Base-by-base conservation (phyloP, 2,888 invertebrate species). In the Drosophila lacicola region DNA sequence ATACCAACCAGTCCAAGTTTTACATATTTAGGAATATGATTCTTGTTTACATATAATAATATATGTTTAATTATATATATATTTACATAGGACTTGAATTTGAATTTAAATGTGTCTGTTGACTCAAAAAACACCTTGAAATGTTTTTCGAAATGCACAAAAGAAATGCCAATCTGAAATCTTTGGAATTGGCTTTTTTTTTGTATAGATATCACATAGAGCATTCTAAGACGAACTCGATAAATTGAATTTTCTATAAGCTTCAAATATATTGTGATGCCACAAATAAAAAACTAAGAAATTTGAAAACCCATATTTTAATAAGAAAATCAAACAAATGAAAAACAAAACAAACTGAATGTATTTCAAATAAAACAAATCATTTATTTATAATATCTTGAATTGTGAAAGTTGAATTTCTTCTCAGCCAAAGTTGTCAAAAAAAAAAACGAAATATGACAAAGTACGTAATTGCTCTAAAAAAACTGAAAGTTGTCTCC, bases 191-290 rank as follows among this genome's bases (percentile, higher is more conserved):
- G 55, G 61, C 8, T 29, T 8, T 29, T 29, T 6, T 78, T 82
- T 53, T 50, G 21, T 17, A 63, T 74, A 60, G 60, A 82, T 54
- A 64, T 45, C 66, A 53, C 13, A 62, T 57, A 39, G 54, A 73
- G 73, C 62, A n/a, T 42, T 54, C 54, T 58, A 51, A 50, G 67
- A 51, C 45, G 29, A 60, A 53, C 70, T 70, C 78, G 34, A 8
- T 42, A 60, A 46, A 51, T 51, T 39, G 13, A 62, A 72, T 76
- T 73, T 29, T 62, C 60, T 71, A 42, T 25, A 68, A 71, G 67
- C 71, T 84, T 89, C 69, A 63, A 78, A 78, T 29, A 42, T 68
- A 33, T 70, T 89, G 89, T 85, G 84, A 88, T 85, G 77, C 55
- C 29, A 53, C 46, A 68, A 36, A 39, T 29, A 4, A 34, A 11